Base-by-base conservation (phyloP, 2,113 vertebrate genomes). In the Condylura cristata region DNA sequence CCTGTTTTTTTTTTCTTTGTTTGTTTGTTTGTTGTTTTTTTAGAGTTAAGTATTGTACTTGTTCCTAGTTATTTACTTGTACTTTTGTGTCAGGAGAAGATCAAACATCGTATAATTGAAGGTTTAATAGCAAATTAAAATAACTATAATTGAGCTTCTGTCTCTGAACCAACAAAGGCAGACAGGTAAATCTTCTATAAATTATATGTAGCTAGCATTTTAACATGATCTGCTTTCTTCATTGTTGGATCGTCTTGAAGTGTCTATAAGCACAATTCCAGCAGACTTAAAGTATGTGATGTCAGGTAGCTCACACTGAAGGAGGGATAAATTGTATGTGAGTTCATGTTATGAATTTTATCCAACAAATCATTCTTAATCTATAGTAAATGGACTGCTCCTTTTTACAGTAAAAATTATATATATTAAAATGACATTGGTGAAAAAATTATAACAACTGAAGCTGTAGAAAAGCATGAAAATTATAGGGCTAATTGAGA, bases 61-160 rank as follows among this genome's bases (percentile, higher is more conserved):
- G 51, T 28, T 81, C 58, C 4, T 66, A 58, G 24, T 84, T 89
- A 89, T 63, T 88, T 93, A 78, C 30, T 83, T 95, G 66, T 93
- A 46, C 71, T 94, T 65, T 70, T 93, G 37, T 46, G 30, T 80
- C 39, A 93, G 58, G 34, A 14, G 22, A 70, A 63, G 63, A 79
- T 56, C 32, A 93, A 63, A 1, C 37, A 74, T 83, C 51, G 39
- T 28, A 30, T 83, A 83, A 91, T 71, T 93, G n/a, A 16, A 83
- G 6, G 37, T 70, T 90, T 83, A 82, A 75, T 44, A 87, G 12
- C 80, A 87, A 87, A 80, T 63, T 79, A 60, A 66, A 3, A 53
- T 84, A 24, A 87, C 5, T 61, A 46, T 71, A 90, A 90, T 70
- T 80, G 78, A 90, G 13, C 20, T 24, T 95, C 65, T 89, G 37